Base-by-base conservation (phyloP, 2,797 vertebrate species). In the Sylvia borin region DNA sequence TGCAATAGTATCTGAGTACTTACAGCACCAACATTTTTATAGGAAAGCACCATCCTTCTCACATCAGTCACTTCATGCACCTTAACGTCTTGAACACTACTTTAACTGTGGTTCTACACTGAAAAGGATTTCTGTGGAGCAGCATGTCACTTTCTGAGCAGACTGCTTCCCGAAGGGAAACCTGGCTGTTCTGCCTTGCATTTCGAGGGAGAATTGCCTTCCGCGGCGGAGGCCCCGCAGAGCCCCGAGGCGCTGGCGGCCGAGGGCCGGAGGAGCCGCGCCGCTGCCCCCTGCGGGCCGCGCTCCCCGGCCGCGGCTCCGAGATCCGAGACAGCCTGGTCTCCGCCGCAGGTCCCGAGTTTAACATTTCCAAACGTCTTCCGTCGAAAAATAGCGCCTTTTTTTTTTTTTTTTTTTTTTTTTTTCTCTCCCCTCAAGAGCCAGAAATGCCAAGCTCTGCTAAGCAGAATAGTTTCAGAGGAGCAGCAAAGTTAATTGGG, bases 261-360 rank as follows among this genome's bases (percentile, higher is more conserved):
- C 34, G 0, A 16, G 60, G 24, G 20, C 25, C 42, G 26, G 4
- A 67, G 70, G 40, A 58, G 27, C 16, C 10, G 11, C 65, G 93
- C 94, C 96, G 86, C 97, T 95, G 90, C 95, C 96, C 65, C 90
- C 96, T 77, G 80, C 73, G 47, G 96, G 86, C 32, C 4, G 4
- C 32, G 19, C 5, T 12, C 15, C 53, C 15, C n/a, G n/a, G 10
- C 47, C 4, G 29, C 34, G 1, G 0, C n/a, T 7, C 3, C 53
- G n/a, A n/a, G n/a, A n/a, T 5, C 43, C 42, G 27, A 7, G 13
- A 18, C 34, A 6, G 0, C 36, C 13, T 1, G 8, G 22, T 8
- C n/a, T 7, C 8, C 13, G 7, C n/a, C 4, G 15, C 77, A 11
- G 7, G 3, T 70, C 10, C 36, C 43, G 29, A 2, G 2, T 7